A percentile compares a stretch with the other conserved stretches of the same genome.
Conservation (phyloP, 2,797 vertebrate genomes). For the Sebastolobus alascanus region DNA sequence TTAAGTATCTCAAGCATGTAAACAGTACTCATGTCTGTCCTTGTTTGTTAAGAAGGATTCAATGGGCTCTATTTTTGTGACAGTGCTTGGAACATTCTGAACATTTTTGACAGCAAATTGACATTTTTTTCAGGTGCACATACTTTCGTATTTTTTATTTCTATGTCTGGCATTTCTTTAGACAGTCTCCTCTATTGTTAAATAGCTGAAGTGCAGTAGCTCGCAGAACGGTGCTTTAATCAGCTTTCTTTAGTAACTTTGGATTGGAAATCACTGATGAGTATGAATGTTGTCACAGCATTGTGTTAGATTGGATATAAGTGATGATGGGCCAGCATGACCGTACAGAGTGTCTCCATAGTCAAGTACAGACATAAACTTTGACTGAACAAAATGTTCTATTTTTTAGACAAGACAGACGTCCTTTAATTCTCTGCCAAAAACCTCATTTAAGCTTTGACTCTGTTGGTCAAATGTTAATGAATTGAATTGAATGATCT, state of each 20-base stretch:
- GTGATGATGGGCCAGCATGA: neutral
- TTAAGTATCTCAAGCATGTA: neutral
- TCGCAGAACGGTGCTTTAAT: neutral
- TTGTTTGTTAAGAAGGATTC: neutral
- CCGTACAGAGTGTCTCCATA: neutral
- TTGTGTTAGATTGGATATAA: neutral
- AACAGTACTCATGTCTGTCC: neutral
- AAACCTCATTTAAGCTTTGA: neutral
- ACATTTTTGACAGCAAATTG: neutral
- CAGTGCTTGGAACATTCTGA: neutral
- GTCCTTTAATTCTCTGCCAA: neutral
- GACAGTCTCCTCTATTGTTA: neutral
- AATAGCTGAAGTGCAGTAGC: neutral
- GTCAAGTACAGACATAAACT: neutral
- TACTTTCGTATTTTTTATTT: neutral
- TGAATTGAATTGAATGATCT: too few relatives aligned
- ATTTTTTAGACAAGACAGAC: neutral
- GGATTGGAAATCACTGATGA: neutral
- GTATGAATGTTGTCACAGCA: neutral
- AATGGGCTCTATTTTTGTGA: slow-evolving; percentile 6
- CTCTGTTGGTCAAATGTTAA: too few relatives aligned
- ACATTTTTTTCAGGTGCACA: neutral
- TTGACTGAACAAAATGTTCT: slow-evolving; percentile 1
- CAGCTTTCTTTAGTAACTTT: neutral
- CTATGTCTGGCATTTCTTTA: neutral